Evolutionary conservation across 1,140 invertebrate species (phyloP), one percentile per base, ranked within the genome.

Genomic region (Phymorhynchus buccinoides): DNA sequence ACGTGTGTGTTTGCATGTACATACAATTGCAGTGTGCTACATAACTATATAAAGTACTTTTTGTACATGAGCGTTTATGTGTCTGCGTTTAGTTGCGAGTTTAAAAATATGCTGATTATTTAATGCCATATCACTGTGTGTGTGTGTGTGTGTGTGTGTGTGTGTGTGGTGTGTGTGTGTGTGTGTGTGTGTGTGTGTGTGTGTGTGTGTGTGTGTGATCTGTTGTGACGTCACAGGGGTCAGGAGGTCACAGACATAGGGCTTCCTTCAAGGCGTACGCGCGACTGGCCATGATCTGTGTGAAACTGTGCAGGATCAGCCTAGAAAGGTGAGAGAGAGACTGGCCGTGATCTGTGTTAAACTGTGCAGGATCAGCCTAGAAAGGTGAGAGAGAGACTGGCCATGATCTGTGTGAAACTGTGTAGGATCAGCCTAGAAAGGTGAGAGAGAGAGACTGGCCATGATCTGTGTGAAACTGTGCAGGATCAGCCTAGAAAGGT

Each of bases 211-310:
- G 52, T 66, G 6, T 81, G 48, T 68, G 12, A 32, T 52, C 14
- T 62, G 27, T 52, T 22, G 35, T 9, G 44, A n/a, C 16, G 35
- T 6, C 9, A 16, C 71, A 78, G 83, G 66, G 42, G 22, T 27
- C 75, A 7, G 32, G 71, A n/a, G n/a, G n/a, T 22, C 0, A 78
- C 12, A 22, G 35, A 14, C 6, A 71, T 14, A 62, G 41, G 27
- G n/a, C 41, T 7, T 80, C 80, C 16, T 87, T 89, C 52, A 62
- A 84, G 16, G 68, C 85, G 6, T 86, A 84, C 62, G 86, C 68
- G 4, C 77, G 86, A 14, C 73, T 89, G 52, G 84, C 86, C 22
- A 44, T 88, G 18, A 87, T 89, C 81, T 89, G 88, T 80, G 73
- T 86, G 68, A 80, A 85, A 30, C 84, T 88, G 4, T 89, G 87